Percentiles rank a stretch among this genome's conserved stretches.
Conservation (phyloP, 2,797 vertebrate genomes). For the Odontamblyopus rebecca region DNA sequence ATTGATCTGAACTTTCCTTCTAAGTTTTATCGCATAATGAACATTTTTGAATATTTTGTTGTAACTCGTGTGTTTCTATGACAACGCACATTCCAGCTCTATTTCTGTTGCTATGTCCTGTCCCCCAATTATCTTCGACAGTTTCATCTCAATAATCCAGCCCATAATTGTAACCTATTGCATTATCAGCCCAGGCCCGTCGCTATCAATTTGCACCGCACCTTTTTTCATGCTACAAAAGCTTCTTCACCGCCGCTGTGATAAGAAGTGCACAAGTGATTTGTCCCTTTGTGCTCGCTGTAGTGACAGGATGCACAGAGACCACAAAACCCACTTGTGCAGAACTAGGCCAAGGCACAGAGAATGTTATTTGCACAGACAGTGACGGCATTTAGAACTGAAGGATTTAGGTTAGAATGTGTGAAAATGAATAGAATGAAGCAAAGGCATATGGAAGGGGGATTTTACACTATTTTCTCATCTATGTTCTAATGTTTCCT, state of each 20-base stretch:
- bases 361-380: constrained; percentile 43
- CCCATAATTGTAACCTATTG: neutral
- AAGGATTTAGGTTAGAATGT: neutral
- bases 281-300: constrained; percentile 16
- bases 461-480: neutral
- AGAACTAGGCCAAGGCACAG: constrained; percentile 45
- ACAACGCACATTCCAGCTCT: neutral
- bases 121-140: neutral
- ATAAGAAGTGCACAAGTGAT: constrained; percentile 4
- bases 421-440: neutral
- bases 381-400: neutral
- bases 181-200: neutral
- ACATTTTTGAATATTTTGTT: too few species aligned
- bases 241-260: neutral
- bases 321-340: constrained; percentile 37
- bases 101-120: neutral
- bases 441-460: neutral
- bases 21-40: too few species aligned
- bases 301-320: constrained; percentile 18
- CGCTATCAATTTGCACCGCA: neutral
- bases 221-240: neutral
- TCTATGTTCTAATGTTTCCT: too few species aligned
- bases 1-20: too few species aligned
- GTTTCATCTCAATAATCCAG: neutral
- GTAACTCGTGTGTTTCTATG: too few species aligned